Conservation (phyloP, 2,888 invertebrate genomes). For the Pachliopta kotzebuea region DNA sequence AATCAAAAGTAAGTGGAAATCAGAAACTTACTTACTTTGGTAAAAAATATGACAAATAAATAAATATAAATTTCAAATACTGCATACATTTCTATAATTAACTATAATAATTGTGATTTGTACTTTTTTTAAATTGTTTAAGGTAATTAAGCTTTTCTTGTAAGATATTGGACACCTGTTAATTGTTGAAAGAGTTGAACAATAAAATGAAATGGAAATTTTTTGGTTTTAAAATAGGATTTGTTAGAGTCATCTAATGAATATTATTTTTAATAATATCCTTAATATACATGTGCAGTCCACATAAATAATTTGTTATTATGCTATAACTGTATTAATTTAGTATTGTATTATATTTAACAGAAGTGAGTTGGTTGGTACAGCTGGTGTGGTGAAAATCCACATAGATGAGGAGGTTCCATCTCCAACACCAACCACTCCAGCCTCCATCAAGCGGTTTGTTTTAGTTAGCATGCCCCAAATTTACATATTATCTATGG, state of each 20-base stretch:
- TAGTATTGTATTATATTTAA: slow-evolving; percentile 54
- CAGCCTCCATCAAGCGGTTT: slow-evolving; percentile 79
- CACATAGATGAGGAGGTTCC: slow-evolving; percentile 75
- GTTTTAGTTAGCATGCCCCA: slow-evolving; percentile 68
- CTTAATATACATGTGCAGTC: too few species aligned
- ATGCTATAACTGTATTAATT: slow-evolving; percentile 1
- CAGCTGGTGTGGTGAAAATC: slow-evolving; percentile 82
- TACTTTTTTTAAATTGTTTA: too few species aligned
- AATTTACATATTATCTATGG: slow-evolving; percentile 61
- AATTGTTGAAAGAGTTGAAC: neutral
- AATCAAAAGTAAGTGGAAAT: slow-evolving; percentile 84
- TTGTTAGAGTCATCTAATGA: too few species aligned
- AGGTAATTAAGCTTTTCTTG: too few species aligned
- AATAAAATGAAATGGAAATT: neutral
- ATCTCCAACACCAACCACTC: slow-evolving; percentile 75
- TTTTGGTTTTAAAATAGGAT: too few species aligned
- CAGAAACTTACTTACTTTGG: neutral
- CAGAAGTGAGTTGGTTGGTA: slow-evolving; percentile 83
- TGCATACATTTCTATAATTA: too few species aligned
- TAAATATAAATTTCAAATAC: neutral
- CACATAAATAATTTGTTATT: neutral
- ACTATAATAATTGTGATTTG: too few species aligned
- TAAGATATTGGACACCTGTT: too few species aligned
- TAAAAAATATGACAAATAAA: neutral
- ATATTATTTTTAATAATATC: too few species aligned